Evolutionary conservation across 2,888 invertebrate genomes (phyloP).

Genomic region (Brassicogethes aeneus): DNA sequence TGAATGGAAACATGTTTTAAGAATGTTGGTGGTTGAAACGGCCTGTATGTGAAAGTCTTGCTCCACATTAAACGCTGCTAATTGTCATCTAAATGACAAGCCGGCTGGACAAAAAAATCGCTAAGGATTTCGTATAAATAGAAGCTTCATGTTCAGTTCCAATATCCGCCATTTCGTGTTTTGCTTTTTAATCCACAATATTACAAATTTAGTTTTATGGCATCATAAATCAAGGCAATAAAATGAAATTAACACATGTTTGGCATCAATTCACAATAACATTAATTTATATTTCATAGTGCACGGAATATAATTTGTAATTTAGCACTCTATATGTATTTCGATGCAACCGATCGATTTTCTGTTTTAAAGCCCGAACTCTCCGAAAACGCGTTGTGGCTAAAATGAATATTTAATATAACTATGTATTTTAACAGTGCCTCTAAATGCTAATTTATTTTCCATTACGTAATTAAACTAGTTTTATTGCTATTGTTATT

Average conservation of each 20-base stretch:
- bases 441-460: slow-evolving; percentile 24
- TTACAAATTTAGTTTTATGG: slow-evolving; percentile 28
- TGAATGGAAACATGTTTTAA: background rate
- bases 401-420: slow-evolving; percentile 29
- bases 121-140: slow-evolving; percentile 12
- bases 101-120: too few relatives aligned
- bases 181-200: slow-evolving; percentile 21
- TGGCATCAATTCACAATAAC: slow-evolving; percentile 27
- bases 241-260: slow-evolving; percentile 33
- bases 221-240: slow-evolving; percentile 29
- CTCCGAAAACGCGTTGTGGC: slow-evolving; percentile 19
- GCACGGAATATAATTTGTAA: slow-evolving; percentile 27
- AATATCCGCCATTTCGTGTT: slow-evolving; percentile 2
- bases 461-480: slow-evolving; percentile 30
- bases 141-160: background rate
- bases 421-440: slow-evolving; percentile 15
- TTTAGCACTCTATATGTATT: slow-evolving; percentile 23
- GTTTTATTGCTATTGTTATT: slow-evolving; percentile 9
- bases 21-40: background rate
- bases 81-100: slow-evolving; percentile 2
- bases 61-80: slow-evolving; percentile 6
- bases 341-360: slow-evolving; percentile 23
- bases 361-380: background rate
- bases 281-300: slow-evolving; percentile 31
- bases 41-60: slow-evolving; percentile 6